These are phyloP conservation scores for Epinephelus coioides DNA, from an alignment of 2,797 vertebrate genomes.

Conservation along the genomic window DNA sequence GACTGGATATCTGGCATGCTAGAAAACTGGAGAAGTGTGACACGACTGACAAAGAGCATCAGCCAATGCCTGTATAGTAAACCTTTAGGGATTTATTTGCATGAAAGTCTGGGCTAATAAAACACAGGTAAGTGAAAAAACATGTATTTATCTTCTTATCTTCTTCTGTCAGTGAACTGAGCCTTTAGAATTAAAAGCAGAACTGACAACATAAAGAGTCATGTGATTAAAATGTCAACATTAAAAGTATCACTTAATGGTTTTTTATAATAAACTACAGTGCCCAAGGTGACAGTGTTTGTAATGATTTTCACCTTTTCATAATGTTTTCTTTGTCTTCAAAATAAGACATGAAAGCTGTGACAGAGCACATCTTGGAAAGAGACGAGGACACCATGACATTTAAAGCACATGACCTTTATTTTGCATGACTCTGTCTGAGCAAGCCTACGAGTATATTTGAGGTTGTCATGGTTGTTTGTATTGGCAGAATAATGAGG, in stretches of 20 bases:
- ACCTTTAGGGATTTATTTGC: no score
- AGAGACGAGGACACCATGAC: conserved; percentile 23
- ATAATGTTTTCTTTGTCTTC: neutral
- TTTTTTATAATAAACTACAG: neutral
- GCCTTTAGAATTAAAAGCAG: neutral
- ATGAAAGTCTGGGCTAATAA: no score
- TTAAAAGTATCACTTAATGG: neutral
- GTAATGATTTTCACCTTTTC: conserved; percentile 14
- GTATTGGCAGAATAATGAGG: neutral
- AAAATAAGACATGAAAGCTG: conserved; percentile 12
- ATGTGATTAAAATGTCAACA: neutral
- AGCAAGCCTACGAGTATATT: neutral
- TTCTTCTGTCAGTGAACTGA: neutral
- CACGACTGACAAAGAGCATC: no score
- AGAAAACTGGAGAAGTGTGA: no score
- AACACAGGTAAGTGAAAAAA: neutral
- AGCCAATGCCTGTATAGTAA: no score
- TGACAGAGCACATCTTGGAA: neutral
- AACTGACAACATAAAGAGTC: neutral
- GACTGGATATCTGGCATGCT: no score
- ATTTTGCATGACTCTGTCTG: conserved; percentile 17
- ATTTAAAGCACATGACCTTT: conserved; percentile 30
- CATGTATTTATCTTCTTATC: neutral
- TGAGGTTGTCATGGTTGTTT: conserved; percentile 10
- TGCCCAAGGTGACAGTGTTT: neutral